phyloP scores from a whole-genome alignment of 1,140 invertebrate genomes.

The Lasioglossum baleicum region DNA sequence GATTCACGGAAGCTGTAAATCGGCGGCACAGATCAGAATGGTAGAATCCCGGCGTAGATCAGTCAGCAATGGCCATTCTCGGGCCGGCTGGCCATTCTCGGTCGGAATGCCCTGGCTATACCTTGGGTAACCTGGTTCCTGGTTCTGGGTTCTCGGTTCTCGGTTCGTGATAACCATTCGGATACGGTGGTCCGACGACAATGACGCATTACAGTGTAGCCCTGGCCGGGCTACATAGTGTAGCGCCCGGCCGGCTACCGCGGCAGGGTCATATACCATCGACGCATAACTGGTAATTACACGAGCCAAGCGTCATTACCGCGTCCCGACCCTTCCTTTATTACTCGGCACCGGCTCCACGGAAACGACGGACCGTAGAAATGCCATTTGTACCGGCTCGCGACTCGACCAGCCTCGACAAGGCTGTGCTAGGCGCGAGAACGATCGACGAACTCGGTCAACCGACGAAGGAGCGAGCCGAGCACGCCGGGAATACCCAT shows the following conservation, averaged over 20 bases:
- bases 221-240: slow-evolving; percentile 40
- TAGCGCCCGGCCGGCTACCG: slow-evolving; percentile 50
- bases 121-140: too few relatives aligned
- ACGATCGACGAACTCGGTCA: slow-evolving; percentile 30
- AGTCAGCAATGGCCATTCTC: neutral
- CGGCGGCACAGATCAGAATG: neutral
- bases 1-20: neutral
- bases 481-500: neutral
- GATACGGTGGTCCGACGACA: slow-evolving; percentile 72
- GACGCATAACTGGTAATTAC: slow-evolving; percentile 76
- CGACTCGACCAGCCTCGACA: neutral
- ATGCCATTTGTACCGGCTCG: slow-evolving; percentile 37
- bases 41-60: neutral
- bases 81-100: neutral
- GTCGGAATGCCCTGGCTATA: neutral
- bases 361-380: slow-evolving; percentile 50
- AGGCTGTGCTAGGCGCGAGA: neutral
- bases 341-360: slow-evolving; percentile 50
- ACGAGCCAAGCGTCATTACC: slow-evolving; percentile 70
- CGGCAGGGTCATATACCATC: slow-evolving; percentile 70
- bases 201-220: slow-evolving; percentile 73
- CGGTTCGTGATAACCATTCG: slow-evolving; percentile 72
- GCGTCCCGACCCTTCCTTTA: slow-evolving; percentile 70
- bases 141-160: neutral
- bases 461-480: slow-evolving; percentile 35